phyloP scores from a whole-genome alignment of 2,113 vertebrate genomes.

The Isurus oxyrinchus region DNA sequence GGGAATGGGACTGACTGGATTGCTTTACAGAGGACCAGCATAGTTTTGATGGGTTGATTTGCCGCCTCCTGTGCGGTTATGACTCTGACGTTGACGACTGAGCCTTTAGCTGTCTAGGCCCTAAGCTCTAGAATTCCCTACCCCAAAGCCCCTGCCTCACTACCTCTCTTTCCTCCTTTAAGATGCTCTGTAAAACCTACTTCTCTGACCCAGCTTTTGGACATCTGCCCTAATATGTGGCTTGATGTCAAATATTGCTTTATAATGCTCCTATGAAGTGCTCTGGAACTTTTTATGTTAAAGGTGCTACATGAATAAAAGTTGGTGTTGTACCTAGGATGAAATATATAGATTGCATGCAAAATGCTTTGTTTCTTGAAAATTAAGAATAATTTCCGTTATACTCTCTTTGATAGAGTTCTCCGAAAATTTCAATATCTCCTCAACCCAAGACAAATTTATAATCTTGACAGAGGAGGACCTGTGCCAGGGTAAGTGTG shows the following conservation, averaged over 20 bases:
- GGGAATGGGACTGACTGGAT: no score
- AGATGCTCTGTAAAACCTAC: no score
- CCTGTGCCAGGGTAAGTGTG: conserved; percentile 57
- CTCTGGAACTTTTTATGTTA: background rate
- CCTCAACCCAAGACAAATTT: conserved; percentile 69
- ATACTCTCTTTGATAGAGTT: conserved; percentile 48
- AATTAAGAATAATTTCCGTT: background rate
- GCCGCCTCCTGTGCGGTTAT: no score
- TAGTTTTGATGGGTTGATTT: no score
- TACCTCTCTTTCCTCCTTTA: no score
- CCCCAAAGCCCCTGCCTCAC: no score
- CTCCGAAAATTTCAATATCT: conserved; percentile 69
- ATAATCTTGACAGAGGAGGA: conserved; percentile 63
- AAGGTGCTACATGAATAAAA: background rate
- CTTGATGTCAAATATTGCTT: background rate
- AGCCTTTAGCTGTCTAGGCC: no score
- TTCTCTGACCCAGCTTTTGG: background rate
- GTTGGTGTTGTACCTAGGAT: background rate
- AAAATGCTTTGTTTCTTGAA: background rate
- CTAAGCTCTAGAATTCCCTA: no score
- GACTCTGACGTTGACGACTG: no score
- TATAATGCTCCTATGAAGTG: background rate
- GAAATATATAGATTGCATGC: background rate
- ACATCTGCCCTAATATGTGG: background rate
- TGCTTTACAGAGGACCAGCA: no score